Conservation (phyloP, 2,888 invertebrate species). For the Platycnemis pennipes region DNA sequence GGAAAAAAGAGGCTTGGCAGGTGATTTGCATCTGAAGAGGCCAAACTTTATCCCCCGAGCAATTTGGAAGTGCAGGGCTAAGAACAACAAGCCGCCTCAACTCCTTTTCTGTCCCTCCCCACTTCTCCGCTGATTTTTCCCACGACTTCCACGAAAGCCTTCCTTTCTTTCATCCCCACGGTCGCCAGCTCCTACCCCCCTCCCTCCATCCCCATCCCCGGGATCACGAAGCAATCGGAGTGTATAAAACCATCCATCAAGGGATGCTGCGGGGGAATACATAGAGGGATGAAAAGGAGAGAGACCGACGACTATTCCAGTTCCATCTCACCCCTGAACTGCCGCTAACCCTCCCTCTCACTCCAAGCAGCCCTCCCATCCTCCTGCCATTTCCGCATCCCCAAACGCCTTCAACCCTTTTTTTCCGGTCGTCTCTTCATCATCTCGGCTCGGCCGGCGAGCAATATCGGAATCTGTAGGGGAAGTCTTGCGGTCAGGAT, state of each 20-base stretch:
- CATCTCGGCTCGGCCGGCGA: slow-evolving; percentile 8
- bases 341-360: background rate
- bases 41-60: slow-evolving; percentile 30
- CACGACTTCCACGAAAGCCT: background rate
- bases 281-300: background rate
- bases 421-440: background rate
- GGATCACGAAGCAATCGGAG: slow-evolving; percentile 16
- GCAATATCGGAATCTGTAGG: background rate
- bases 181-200: background rate
- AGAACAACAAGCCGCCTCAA: background rate
- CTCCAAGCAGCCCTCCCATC: background rate
- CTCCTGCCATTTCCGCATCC: background rate
- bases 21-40: slow-evolving; percentile 36
- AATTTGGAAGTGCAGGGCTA: slow-evolving; percentile 32
- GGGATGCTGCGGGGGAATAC: background rate
- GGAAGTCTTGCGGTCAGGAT: background rate
- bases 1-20: slow-evolving; percentile 5
- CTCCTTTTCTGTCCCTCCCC: background rate
- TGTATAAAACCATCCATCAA: slow-evolving; percentile 32
- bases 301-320: background rate
- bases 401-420: slow-evolving; percentile 8
- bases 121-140: background rate
- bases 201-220: background rate
- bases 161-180: background rate
- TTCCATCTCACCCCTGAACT: background rate